Evolutionary conservation across 2,888 invertebrate genomes (phyloP), one percentile per base, ranked within the genome.

Genomic region (Xestia xanthographa): DNA sequence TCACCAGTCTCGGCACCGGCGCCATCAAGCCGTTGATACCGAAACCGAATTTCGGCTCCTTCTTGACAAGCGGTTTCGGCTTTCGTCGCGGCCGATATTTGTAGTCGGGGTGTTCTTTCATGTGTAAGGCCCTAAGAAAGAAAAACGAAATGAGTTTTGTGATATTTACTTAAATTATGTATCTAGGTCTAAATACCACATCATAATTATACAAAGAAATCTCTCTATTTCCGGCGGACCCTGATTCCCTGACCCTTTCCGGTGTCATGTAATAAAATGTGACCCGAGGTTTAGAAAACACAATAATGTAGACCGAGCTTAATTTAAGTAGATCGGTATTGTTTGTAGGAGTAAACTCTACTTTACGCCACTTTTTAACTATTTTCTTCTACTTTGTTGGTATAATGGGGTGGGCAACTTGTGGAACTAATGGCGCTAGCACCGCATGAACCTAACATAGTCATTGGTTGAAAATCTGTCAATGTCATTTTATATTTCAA

Each of bases 21-120:
- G 97, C 97, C 93, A 98, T 95, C 22, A 98, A 94, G 0, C 97
- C 97, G 76, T 97, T 97, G 90, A 98, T 97, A 8, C 97, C 97
- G 93, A 98, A 98, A 9, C 97, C 97, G 91, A 97, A 98, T 91
- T 98, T 98, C 41, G 97, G 97, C 88, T 98, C 98, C 88, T 98
- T 98, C 93, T 98, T 98, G 84, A 98, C 97, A 22, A 98, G 96
- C 0, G 98, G 98, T 93, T 98, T 98, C 8, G 98, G 98, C 94
- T 99, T 98, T 90, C 98, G 97, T 73, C 98, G 97, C 20, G 98
- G 98, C 65, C 98, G 97, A 96, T 98, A 99, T 95, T 99, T 99
- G 97, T 99, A 99, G 95, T 99, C 98, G 11, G 98, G 99, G 91
- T 98, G 98, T 92, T 99, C 98, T 95, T 98, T 98, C 98, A 99